A percentile compares a stretch with the other conserved stretches of the same genome.
phyloP scores from a whole-genome alignment of 2,113 vertebrate genomes.

The Machaerirhynchus nigripectus region DNA sequence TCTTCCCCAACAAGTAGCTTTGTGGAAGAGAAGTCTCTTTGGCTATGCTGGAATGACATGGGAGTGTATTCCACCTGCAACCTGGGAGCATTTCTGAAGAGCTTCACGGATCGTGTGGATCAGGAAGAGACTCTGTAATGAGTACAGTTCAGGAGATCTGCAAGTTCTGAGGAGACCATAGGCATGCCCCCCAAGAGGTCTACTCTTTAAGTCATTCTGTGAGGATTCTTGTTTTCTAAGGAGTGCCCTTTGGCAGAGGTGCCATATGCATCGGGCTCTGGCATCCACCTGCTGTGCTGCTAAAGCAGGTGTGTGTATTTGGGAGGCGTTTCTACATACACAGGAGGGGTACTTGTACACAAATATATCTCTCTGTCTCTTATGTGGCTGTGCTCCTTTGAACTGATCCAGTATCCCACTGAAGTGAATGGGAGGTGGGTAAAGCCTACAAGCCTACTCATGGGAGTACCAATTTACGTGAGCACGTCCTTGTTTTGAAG shows the following conservation, averaged over 20 bases:
- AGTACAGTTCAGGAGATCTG: background rate
- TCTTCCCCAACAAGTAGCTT: background rate
- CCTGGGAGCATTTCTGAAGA: background rate
- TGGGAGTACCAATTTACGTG: background rate
- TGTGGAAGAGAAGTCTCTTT: background rate
- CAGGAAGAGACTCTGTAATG: background rate
- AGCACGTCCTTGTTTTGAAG: background rate
- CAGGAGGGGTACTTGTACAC: background rate
- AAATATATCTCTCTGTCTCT: background rate
- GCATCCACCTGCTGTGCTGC: background rate
- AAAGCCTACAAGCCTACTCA: background rate
- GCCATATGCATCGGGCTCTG: background rate
- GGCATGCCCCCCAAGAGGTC: background rate
- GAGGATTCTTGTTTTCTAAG: background rate
- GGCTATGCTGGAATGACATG: background rate
- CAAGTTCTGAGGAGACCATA: background rate
- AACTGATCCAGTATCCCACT: background rate
- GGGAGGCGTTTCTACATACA: background rate
- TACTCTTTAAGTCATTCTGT: background rate
- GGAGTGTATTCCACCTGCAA: background rate
- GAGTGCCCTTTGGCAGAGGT: background rate
- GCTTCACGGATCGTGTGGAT: accelerated
- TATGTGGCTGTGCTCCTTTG: background rate
- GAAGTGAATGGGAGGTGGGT: background rate
- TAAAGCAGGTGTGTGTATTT: background rate